A percentile compares a stretch with the other conserved stretches of the same genome.
phyloP scores from a whole-genome alignment of 2,797 vertebrate genomes.

The Tokudaia muenninki region DNA sequence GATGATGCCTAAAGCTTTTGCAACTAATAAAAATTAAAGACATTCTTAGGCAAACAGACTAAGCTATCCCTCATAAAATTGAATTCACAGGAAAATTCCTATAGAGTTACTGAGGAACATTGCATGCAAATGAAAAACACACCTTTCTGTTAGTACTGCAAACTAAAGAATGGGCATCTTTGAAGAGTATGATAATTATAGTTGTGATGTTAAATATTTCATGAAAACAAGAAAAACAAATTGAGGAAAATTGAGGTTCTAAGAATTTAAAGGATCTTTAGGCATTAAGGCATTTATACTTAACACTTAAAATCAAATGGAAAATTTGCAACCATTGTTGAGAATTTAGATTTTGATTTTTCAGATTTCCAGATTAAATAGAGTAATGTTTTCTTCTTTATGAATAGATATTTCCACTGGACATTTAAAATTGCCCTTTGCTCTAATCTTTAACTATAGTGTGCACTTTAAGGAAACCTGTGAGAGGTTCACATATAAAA shows the following conservation, averaged over 20 bases:
- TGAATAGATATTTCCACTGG: conserved; percentile 35
- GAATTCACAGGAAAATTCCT: conserved; percentile 5
- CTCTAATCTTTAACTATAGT: conserved; percentile 33
- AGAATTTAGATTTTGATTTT: conserved; percentile 40
- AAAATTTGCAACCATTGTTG: not conserved
- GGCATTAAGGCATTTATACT: not conserved
- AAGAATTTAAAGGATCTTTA: conserved; percentile 23
- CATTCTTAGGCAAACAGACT: conserved; percentile 11
- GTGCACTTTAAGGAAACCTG: conserved; percentile 34
- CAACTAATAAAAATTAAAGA: conserved; percentile 37
- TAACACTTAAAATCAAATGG: not conserved
- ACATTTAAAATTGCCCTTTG: conserved; percentile 25
- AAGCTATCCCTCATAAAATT: conserved; percentile 8
- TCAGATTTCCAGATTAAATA: not conserved
- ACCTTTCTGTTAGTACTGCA: conserved; percentile 1
- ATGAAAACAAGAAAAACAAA: conserved; percentile 1
- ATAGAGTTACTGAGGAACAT: not conserved
- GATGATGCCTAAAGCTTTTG: not conserved
- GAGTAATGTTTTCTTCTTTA: conserved; percentile 11
- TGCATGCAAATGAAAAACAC: conserved; percentile 12
- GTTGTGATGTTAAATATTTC: conserved; percentile 10
- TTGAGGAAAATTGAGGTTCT: not conserved
- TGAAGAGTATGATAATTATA: not conserved
- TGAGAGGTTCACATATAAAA: conserved; percentile 35
- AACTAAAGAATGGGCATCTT: conserved; percentile 17